Evolutionary conservation across 2,113 vertebrate species (phyloP).

Genomic region (Heteronetta atricapilla): DNA sequence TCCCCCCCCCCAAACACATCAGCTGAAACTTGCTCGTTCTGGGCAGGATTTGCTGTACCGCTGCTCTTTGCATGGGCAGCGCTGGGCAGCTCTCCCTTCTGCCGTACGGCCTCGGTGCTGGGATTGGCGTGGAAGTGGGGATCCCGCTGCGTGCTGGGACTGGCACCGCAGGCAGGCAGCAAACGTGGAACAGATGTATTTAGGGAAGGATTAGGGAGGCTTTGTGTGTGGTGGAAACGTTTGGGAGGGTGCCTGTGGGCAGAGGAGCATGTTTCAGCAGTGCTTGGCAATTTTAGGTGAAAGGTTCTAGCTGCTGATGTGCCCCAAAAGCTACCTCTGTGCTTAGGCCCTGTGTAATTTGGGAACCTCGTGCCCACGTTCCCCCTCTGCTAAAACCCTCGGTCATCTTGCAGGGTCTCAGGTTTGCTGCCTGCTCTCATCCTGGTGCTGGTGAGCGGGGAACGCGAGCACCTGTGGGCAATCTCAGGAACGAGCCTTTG

Average conservation of each 20-base stretch:
- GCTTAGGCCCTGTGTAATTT: background rate
- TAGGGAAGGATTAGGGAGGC: background rate
- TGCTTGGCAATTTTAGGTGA: fast-evolving
- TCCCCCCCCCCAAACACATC: background rate
- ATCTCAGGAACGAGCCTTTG: fast-evolving
- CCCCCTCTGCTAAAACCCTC: fast-evolving
- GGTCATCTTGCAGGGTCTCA: background rate
- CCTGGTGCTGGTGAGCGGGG: background rate
- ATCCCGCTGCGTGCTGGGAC: background rate
- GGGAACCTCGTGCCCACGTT: fast-evolving
- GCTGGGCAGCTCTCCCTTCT: background rate
- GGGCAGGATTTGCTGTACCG: fast-evolving
- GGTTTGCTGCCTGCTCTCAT: background rate
- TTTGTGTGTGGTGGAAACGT: fast-evolving
- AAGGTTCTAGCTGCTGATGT: fast-evolving
- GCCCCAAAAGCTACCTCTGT: background rate
- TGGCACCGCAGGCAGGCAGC: background rate
- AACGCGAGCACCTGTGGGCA: fast-evolving
- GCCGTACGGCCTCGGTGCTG: background rate
- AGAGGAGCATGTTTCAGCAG: background rate
- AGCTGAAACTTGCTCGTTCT: background rate
- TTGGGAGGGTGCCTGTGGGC: fast-evolving
- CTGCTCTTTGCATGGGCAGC: background rate
- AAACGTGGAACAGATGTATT: fast-evolving
- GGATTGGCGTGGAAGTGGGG: background rate